phyloP scores from a whole-genome alignment of 2,888 invertebrate genomes.

The Drosophila putrida region DNA sequence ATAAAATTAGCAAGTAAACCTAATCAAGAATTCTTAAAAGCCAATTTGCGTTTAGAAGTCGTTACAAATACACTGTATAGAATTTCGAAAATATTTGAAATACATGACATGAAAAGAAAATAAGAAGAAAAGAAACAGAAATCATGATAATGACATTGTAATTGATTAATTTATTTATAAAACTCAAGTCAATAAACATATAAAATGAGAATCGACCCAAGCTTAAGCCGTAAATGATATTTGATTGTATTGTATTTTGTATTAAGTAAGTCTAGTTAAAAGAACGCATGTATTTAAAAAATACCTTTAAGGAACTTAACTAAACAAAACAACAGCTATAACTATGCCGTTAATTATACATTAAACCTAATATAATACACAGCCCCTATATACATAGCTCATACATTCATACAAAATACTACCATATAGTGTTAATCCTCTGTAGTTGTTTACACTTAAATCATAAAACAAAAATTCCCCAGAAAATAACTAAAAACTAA shows the following conservation, averaged over 20 bases:
- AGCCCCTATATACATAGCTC: constrained; percentile 65
- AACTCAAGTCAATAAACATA: constrained; percentile 71
- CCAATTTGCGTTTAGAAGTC: constrained; percentile 62
- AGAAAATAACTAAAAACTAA: constrained; percentile 25
- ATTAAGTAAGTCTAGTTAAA: constrained; percentile 45
- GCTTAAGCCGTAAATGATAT: constrained; percentile 54
- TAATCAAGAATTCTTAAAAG: constrained; percentile 52
- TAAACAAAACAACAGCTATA: constrained; percentile 43
- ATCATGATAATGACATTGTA: constrained; percentile 14
- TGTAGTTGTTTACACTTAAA: constrained; percentile 80
- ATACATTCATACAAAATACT: constrained; percentile 67
- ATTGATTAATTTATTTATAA: constrained; percentile 65
- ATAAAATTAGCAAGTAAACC: constrained; percentile 63
- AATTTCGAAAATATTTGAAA: constrained; percentile 19
- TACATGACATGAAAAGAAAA: constrained; percentile 6
- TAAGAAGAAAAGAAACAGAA: constrained; percentile 3
- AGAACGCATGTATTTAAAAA: constrained; percentile 73
- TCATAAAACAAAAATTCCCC: constrained; percentile 46
- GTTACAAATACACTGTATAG: constrained; percentile 42
- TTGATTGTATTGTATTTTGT: constrained; percentile 68
- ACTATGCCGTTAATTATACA: constrained; percentile 74
- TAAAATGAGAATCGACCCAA: constrained; percentile 34
- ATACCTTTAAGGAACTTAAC: constrained; percentile 72
- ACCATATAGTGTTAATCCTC: constrained; percentile 81
- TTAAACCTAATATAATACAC: constrained; percentile 55